Evolutionary conservation across 2,113 vertebrate genomes (phyloP).

Genomic region (Motacilla tschutschensis): DNA sequence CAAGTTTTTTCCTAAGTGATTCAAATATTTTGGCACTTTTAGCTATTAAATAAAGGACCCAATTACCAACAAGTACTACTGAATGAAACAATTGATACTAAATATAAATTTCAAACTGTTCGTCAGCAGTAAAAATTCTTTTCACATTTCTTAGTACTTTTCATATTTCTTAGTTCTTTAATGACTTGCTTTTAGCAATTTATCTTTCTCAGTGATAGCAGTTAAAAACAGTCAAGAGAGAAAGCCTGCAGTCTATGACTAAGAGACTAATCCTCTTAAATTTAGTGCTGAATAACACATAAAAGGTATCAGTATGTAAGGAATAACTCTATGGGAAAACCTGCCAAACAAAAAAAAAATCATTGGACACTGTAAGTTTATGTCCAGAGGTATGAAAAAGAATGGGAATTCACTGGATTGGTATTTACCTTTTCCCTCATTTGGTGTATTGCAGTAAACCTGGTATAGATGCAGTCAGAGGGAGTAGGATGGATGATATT

Average conservation of each 20-base stretch:
- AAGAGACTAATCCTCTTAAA: slow-evolving; percentile 24
- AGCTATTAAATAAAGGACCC: neutral
- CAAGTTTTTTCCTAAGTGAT: neutral
- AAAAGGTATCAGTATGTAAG: neutral
- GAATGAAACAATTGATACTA: neutral
- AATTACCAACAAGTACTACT: neutral
- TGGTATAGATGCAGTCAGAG: neutral
- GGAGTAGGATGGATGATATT: neutral
- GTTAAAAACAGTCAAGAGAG: neutral
- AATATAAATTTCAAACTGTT: neutral
- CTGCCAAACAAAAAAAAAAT: neutral
- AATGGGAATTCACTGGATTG: neutral
- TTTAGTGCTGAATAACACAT: slow-evolving; percentile 20
- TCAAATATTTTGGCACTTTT: neutral
- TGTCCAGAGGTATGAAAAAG: neutral
- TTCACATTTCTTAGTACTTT: neutral
- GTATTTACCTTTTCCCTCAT: neutral
- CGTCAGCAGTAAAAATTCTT: neutral
- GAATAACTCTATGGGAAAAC: neutral
- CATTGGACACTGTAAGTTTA: neutral
- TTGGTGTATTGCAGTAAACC: neutral
- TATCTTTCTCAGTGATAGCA: neutral
- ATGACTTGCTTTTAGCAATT: neutral
- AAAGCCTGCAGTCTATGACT: neutral
- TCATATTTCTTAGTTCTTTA: neutral